phyloP scores from a whole-genome alignment of 2,797 vertebrate genomes.

The Glossophaga mutica region DNA sequence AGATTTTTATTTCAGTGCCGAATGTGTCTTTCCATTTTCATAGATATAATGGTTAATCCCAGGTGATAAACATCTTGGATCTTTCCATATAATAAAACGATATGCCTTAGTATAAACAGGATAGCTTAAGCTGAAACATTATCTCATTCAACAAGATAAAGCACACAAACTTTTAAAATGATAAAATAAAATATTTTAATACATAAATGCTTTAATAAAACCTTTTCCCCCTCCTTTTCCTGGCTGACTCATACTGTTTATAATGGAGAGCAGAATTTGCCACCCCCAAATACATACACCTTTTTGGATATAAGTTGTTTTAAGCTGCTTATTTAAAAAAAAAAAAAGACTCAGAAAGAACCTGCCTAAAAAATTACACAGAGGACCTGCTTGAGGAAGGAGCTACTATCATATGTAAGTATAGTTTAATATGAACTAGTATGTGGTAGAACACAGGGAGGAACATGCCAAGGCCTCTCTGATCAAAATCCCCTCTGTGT shows the following conservation, averaged over 20 bases:
- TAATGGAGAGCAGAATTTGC: background rate
- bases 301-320: background rate
- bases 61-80: background rate
- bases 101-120: background rate
- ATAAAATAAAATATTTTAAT: background rate
- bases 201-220: background rate
- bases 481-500: background rate
- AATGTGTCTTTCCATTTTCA: background rate
- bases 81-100: background rate
- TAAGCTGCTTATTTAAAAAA: background rate
- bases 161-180: background rate
- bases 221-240: background rate
- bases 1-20: background rate
- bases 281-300: background rate
- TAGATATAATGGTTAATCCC: background rate
- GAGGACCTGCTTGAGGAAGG: background rate
- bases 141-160: background rate
- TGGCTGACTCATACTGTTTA: background rate
- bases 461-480: background rate
- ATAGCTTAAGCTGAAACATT: background rate
- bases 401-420: background rate
- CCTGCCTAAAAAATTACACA: background rate
- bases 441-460: background rate
- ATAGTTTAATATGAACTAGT: background rate
- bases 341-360: background rate